Evolutionary conservation across 2,113 vertebrate species (phyloP).

Genomic region (Notiomystis cincta): DNA sequence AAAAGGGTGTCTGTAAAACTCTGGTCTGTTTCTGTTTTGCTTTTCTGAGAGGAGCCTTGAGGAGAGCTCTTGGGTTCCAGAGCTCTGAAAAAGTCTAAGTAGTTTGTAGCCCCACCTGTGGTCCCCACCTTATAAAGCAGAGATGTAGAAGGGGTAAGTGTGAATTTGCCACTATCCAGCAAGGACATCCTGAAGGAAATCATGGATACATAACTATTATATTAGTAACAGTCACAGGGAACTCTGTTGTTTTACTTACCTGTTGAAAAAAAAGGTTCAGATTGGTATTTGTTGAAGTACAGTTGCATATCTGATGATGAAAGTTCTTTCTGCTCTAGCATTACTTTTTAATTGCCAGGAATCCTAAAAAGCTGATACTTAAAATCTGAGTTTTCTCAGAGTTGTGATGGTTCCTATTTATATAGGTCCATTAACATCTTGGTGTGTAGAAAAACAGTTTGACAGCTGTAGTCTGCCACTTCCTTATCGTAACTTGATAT

Average conservation of each 20-base stretch:
- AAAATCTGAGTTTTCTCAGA: not conserved
- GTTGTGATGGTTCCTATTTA: not conserved
- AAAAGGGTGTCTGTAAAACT: not conserved
- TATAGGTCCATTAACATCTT: conserved; percentile 1
- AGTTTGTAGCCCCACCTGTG: not conserved
- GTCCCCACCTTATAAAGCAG: not conserved
- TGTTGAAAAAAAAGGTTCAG: not conserved
- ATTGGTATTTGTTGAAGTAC: not conserved
- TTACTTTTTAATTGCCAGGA: not conserved
- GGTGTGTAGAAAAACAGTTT: conserved; percentile 31
- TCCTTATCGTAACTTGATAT: conserved; percentile 46
- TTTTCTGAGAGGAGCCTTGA: not conserved
- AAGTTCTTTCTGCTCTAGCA: not conserved
- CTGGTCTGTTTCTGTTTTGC: not conserved
- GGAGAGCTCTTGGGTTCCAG: not conserved
- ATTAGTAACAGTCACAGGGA: not conserved
- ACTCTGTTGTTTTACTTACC: not conserved
- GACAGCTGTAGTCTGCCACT: conserved; percentile 56
- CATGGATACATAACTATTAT: accelerated
- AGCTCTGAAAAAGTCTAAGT: not conserved
- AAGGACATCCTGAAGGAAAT: not conserved
- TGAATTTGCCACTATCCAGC: not conserved
- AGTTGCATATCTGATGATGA: not conserved
- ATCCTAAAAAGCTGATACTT: not conserved
- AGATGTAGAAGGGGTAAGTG: not conserved